Evolutionary conservation across 2,888 invertebrate genomes (phyloP).

Genomic region (Strigamia crassipes): DNA sequence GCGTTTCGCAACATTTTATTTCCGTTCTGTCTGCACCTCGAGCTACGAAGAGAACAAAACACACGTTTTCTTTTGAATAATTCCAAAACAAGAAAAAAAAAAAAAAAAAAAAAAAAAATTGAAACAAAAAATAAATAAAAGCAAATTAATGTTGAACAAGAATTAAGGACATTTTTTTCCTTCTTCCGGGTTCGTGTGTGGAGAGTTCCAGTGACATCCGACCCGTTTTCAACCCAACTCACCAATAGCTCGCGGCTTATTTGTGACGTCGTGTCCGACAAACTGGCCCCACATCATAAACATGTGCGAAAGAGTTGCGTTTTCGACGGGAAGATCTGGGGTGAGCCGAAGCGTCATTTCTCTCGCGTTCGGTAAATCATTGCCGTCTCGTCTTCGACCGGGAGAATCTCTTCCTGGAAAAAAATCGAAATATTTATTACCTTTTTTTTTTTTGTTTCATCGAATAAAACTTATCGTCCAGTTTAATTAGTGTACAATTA

Average conservation of each 20-base stretch:
- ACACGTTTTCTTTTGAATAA: not conserved
- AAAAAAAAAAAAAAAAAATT: not conserved
- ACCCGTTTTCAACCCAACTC: conserved; percentile 22
- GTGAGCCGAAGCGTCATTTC: conserved; percentile 49
- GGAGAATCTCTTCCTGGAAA: conserved; percentile 48
- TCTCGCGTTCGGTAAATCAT: conserved; percentile 49
- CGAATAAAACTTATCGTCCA: not conserved
- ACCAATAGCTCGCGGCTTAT: conserved; percentile 50
- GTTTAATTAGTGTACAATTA: conserved; percentile 14
- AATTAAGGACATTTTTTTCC: conserved; percentile 23
- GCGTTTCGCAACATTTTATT: conserved; percentile 45
- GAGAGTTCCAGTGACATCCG: conserved; percentile 39
- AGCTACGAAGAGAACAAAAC: conserved; percentile 29
- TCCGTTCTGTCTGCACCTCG: conserved; percentile 43
- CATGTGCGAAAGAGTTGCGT: conserved; percentile 50
- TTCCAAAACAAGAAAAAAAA: not conserved
- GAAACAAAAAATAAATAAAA: conserved; percentile 13
- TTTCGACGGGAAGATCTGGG: conserved; percentile 48
- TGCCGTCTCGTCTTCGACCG: conserved; percentile 46
- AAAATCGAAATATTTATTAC: not conserved
- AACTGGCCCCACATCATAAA: conserved; percentile 51
- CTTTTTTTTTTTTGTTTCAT: not conserved
- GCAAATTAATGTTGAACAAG: conserved; percentile 8
- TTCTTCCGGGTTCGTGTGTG: conserved; percentile 38
- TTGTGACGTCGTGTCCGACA: conserved; percentile 50